Evolutionary conservation across 2,888 invertebrate genomes (phyloP).

Genomic region (Macrophya annulata): DNA sequence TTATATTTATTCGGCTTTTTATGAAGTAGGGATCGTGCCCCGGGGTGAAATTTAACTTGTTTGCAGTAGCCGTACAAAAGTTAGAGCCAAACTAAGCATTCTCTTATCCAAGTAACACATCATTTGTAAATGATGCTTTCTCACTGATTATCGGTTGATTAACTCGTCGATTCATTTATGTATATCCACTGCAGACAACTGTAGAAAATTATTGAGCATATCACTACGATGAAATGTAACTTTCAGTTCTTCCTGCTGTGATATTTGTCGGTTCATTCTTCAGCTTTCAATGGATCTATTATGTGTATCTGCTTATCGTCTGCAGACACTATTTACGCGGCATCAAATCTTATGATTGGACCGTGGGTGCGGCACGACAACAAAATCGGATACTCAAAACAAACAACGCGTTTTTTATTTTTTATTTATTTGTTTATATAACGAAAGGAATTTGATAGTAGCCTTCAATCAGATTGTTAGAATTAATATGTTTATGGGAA

Average conservation of each 20-base stretch:
- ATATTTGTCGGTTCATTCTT: conserved; percentile 48
- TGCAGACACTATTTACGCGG: conserved; percentile 19
- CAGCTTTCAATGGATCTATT: conserved; percentile 22
- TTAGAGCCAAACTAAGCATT: neutral
- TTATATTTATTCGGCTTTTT: neutral
- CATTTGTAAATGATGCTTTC: conserved; percentile 13
- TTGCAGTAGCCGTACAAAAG: conserved; percentile 9
- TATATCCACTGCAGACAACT: neutral
- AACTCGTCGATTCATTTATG: conserved; percentile 39
- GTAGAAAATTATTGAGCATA: conserved; percentile 4
- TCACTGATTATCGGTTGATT: conserved; percentile 20
- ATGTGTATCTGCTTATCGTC: neutral
- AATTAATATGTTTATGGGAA: neutral
- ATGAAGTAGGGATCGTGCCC: neutral
- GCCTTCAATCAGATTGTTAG: neutral
- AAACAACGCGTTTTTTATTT: neutral
- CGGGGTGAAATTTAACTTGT: conserved; percentile 20
- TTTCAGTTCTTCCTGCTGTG: conserved; percentile 32
- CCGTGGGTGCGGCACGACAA: neutral
- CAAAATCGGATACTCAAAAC: neutral
- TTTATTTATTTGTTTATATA: neutral
- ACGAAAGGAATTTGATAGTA: neutral
- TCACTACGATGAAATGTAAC: conserved; percentile 24
- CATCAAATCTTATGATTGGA: conserved; percentile 19
- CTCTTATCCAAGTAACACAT: conserved; percentile 45